phyloP scores from a whole-genome alignment of 2,888 invertebrate species.

The Trissoscelio sp. region DNA sequence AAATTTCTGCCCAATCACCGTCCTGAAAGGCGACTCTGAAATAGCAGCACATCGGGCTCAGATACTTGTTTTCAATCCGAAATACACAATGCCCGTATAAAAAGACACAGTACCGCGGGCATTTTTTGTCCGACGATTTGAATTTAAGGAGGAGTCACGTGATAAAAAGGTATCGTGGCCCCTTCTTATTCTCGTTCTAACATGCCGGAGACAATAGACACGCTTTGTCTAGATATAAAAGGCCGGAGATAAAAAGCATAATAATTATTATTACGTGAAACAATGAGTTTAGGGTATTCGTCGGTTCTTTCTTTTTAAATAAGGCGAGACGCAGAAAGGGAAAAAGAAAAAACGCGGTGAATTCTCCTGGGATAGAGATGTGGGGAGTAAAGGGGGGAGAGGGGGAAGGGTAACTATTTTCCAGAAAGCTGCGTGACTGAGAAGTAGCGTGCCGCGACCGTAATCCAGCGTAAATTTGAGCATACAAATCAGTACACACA shows the following conservation, averaged over 20 bases:
- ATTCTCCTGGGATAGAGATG: constrained; percentile 54
- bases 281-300: constrained; percentile 59
- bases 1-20: constrained; percentile 40
- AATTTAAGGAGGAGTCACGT: constrained; percentile 62
- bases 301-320: constrained; percentile 22
- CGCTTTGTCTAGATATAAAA: constrained; percentile 59
- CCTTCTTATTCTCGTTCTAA: constrained; percentile 55
- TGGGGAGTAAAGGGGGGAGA: too few species aligned
- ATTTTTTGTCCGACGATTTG: constrained; percentile 48
- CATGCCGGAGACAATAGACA: constrained; percentile 55
- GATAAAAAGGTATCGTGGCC: constrained; percentile 62
- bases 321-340: constrained; percentile 14
- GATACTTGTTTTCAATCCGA: constrained; percentile 48
- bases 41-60: constrained; percentile 19
- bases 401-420: constrained; percentile 60
- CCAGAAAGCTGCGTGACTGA: constrained; percentile 63
- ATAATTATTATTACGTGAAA: constrained; percentile 65
- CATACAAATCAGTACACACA: constrained; percentile 63
- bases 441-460: constrained; percentile 53
- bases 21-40: constrained; percentile 17
- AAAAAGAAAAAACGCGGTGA: constrained; percentile 10
- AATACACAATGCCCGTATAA: constrained; percentile 26
- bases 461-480: constrained; percentile 62
- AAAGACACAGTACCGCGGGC: constrained; percentile 29
- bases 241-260: constrained; percentile 57